These are phyloP conservation scores for Yponomeuta cagnagella DNA, from an alignment of 2,888 invertebrate species.

Conservation along the genomic window DNA sequence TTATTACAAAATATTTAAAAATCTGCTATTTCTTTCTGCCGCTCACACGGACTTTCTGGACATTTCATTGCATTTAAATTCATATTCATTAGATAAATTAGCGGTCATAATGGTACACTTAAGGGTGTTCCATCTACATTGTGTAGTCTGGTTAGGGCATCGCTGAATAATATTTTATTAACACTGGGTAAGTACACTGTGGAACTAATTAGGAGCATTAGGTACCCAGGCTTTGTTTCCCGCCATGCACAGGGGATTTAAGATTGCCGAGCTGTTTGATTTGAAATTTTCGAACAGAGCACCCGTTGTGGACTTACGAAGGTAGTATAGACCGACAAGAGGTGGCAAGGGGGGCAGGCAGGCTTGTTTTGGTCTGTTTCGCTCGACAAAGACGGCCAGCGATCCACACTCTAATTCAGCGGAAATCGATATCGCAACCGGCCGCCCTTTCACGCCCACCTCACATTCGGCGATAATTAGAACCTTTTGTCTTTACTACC, in stretches of 20 bases:
- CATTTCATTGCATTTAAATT: not conserved
- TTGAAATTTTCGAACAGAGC: constrained; percentile 15
- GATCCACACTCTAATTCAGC: constrained; percentile 75
- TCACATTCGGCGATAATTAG: constrained; percentile 58
- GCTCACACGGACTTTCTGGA: not conserved
- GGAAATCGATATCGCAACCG: constrained; percentile 73
- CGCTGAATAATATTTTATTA: not conserved
- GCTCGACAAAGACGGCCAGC: constrained; percentile 70
- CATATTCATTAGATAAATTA: too few relatives aligned
- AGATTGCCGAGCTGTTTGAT: constrained; percentile 8
- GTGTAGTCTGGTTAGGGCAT: too few relatives aligned
- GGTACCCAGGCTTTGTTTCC: not conserved
- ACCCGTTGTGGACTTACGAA: constrained; percentile 40
- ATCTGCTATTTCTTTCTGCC: too few relatives aligned
- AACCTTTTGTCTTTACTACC: constrained; percentile 36
- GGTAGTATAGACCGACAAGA: constrained; percentile 41
- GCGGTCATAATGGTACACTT: too few relatives aligned
- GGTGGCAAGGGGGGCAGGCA: constrained; percentile 38
- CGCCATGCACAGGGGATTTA: not conserved
- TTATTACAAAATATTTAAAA: too few relatives aligned
- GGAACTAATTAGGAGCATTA: constrained; percentile 1
- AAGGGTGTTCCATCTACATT: too few relatives aligned
- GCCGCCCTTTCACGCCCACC: constrained; percentile 65
- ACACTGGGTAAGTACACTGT: not conserved
- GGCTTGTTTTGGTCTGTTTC: constrained; percentile 75